Evolutionary conservation across 2,888 invertebrate genomes (phyloP), one percentile per base, ranked within the genome.

Genomic region (Zaprionus obscuricornis): DNA sequence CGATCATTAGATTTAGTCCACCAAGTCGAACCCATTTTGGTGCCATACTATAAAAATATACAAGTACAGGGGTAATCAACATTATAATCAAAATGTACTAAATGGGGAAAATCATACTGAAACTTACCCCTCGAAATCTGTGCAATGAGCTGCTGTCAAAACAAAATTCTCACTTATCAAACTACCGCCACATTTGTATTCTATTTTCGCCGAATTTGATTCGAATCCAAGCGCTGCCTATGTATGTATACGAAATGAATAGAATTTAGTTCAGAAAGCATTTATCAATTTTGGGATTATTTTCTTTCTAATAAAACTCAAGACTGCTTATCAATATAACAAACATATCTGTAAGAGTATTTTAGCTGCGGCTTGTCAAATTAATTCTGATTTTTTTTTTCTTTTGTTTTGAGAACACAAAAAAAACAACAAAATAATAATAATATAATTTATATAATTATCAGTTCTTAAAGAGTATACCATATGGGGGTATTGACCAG

Each of bases 401-500:
- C n/a, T 7, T 11, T 34, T 43, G 11, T 29, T 20, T 34, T 29
- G 24, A 24, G 34, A 18, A 52, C 8, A 11, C 26, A n/a, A 39
- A 29, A 26, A 39, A 43, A 14, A 8, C 17, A 7, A 37, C 40
- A 20, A 16, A 13, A 6, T 20, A n/a, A 8, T 5, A n/a, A n/a
- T n/a, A n/a, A n/a, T n/a, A n/a, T n/a, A n/a, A n/a, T n/a, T n/a
- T n/a, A n/a, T n/a, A n/a, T n/a, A n/a, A n/a, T n/a, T n/a, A n/a
- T n/a, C n/a, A n/a, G n/a, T n/a, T n/a, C 1, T 18, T 2, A 4
- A 1, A 6, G 22, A 14, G 37, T 66, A 14, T 79, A 89, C 90
- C 89, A 90, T 90, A 52, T 90, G 90, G 0, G 90, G 90, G 67
- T 88, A 90, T 81, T 90, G 81, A 17, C 89, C 89, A 4, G 89